Conservation (phyloP, 2,797 vertebrate species). For the Xenopus petersii region DNA sequence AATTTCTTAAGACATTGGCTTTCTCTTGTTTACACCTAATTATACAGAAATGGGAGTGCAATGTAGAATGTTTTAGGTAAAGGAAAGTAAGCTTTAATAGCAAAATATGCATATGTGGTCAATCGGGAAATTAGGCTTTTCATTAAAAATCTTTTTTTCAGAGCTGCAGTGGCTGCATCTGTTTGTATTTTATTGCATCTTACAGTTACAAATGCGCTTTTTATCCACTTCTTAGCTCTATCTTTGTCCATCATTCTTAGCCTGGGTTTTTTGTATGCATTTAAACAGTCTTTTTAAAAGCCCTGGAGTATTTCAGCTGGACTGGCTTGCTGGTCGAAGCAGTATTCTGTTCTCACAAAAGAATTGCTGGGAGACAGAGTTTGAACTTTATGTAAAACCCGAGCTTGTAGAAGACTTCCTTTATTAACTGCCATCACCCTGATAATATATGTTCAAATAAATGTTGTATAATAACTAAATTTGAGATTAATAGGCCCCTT, state of each 20-base stretch:
- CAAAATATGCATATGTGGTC: no score
- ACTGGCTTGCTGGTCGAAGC: neutral
- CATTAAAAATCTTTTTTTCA: neutral
- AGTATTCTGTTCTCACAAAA: slow-evolving; percentile 72
- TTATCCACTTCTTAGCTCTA: slow-evolving; percentile 57
- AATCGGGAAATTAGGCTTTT: no score
- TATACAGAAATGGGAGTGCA: no score
- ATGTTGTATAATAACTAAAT: slow-evolving; percentile 87
- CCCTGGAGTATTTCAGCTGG: slow-evolving; percentile 51
- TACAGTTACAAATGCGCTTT: slow-evolving; percentile 49
- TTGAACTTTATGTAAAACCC: slow-evolving; percentile 86
- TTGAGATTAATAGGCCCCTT: slow-evolving; percentile 88
- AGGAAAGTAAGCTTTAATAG: no score
- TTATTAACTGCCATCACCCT: slow-evolving; percentile 94
- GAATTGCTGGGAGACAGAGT: slow-evolving; percentile 71
- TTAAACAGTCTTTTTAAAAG: slow-evolving; percentile 69
- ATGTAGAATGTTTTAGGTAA: no score
- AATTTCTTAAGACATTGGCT: no score
- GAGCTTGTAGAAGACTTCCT: slow-evolving; percentile 81
- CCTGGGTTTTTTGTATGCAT: slow-evolving; percentile 64
- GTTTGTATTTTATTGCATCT: no score
- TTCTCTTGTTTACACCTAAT: no score
- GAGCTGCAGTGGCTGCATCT: neutral
- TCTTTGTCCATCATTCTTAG: slow-evolving; percentile 50
- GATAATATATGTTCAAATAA: slow-evolving; percentile 98